Base-by-base conservation (phyloP, 2,113 vertebrate genomes). In the Anolis carolinensis region DNA sequence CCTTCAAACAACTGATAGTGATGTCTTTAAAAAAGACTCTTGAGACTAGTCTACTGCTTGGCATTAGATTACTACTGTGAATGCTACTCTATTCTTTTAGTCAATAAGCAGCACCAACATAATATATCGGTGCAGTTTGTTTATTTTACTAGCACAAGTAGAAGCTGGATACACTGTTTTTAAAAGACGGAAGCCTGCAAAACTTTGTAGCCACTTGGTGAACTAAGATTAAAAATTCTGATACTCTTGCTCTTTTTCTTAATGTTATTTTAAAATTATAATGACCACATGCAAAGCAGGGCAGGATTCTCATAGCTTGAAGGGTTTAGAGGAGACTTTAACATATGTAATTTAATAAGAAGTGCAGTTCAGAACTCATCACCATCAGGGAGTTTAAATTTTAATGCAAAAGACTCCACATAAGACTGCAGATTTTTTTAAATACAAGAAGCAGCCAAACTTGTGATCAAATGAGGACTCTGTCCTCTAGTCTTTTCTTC, bases 171-270 rank as follows among this genome's bases (percentile, higher is more conserved):
- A 32, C 1, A 0, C 67, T 67, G n/a, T 77, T 67, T 32, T 77
- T 68, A 89, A 89, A 72, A 13, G 77, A 87, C 86, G 74, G 55
- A 87, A 89, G 81, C 30, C n/a, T 87, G 74, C 0, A 30, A 36
- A 63, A 50, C 70, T 83, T 32, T 65, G 63, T 25, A 65, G 11
- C 55, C 6, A 10, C 59, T 34, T 80, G 18, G 59, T 20, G 62
- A 65, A 44, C 36, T 27, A 80, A 52, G 80, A 55, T 1, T 75
- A 87, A 63, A 44, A 85, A 32, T 32, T 70, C 79, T 4, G 30
- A 65, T 67, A 27, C n/a, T 75, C 55, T 36, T 80, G 7, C 6
- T 48, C 2, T 13, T 16, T 84, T 39, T 79, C 39, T 44, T 44
- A 75, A 80, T 3, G 32, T 44, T 59, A 14, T 7, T 50, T 75